These are phyloP conservation scores for Bothrops jararaca DNA, from an alignment of 2,113 vertebrate species.

Conservation along the genomic window DNA sequence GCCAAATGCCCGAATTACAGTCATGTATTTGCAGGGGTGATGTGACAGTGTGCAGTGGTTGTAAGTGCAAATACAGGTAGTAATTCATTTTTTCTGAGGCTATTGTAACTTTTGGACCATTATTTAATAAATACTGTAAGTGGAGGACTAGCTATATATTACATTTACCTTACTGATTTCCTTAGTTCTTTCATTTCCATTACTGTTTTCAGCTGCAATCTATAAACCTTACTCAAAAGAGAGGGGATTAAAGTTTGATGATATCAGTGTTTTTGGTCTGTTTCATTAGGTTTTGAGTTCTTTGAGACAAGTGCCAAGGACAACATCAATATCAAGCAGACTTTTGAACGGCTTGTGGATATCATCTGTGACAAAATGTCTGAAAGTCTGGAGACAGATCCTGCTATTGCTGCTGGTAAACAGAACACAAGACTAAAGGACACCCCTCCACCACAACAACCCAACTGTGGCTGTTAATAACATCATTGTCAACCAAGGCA, in stretches of 20 bases:
- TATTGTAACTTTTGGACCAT: background rate
- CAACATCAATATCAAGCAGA: slow-evolving; percentile 96
- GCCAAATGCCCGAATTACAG: too few species aligned
- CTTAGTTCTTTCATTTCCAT: background rate
- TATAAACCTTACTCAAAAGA: background rate
- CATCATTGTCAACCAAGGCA: slow-evolving; percentile 33
- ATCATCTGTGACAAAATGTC: slow-evolving; percentile 99
- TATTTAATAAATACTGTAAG: background rate
- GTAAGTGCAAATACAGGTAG: too few species aligned
- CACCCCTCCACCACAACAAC: slow-evolving; percentile 84
- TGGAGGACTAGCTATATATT: background rate
- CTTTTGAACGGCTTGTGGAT: slow-evolving; percentile 92
- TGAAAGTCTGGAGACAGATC: slow-evolving; percentile 88
- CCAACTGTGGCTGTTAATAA: slow-evolving; percentile 90
- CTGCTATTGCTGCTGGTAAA: slow-evolving; percentile 80
- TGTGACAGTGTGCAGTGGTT: too few species aligned
- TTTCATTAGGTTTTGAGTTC: slow-evolving; percentile 90
- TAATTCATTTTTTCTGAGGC: too few species aligned
- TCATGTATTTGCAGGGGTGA: too few species aligned
- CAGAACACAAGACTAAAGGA: slow-evolving; percentile 89
- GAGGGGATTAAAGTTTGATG: background rate
- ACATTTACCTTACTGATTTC: background rate
- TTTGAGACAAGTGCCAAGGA: slow-evolving; percentile 98
- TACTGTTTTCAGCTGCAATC: background rate
- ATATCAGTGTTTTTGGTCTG: slow-evolving; percentile 32